These are phyloP conservation scores for Elgaria multicarinata DNA, from an alignment of 2,113 vertebrate species.

Conservation along the genomic window DNA sequence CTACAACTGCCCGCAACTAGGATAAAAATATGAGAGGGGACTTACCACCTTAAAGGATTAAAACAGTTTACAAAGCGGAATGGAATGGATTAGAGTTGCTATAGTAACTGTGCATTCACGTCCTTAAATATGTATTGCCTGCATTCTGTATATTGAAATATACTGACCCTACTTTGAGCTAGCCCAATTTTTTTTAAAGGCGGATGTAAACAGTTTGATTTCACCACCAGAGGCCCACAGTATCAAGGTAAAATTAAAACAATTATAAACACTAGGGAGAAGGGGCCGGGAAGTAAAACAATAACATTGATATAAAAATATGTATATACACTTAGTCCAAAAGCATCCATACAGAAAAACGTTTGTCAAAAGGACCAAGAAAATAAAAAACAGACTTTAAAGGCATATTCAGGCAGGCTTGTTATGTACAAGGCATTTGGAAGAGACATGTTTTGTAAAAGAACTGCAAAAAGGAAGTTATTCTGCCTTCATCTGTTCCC, in stretches of 20 bases:
- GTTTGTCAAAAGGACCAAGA: constrained; percentile 61
- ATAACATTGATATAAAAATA: constrained; percentile 78
- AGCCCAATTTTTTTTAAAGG: constrained; percentile 27
- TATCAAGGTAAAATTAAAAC: constrained; percentile 67
- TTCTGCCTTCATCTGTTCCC: constrained; percentile 95
- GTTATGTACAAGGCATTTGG: constrained; percentile 77
- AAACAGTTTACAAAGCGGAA: constrained; percentile 39
- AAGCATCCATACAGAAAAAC: constrained; percentile 75
- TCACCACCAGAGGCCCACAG: constrained; percentile 50
- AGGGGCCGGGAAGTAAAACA: constrained; percentile 65
- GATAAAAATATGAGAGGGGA: constrained; percentile 18
- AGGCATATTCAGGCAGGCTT: constrained; percentile 73
- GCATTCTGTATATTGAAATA: constrained; percentile 42
- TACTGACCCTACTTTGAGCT: not conserved
- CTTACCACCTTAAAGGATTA: constrained; percentile 47
- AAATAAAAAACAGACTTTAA: constrained; percentile 63
- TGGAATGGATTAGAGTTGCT: constrained; percentile 54
- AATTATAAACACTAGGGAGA: constrained; percentile 71
- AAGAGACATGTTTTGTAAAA: constrained; percentile 76
- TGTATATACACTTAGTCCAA: constrained; percentile 75
- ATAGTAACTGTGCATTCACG: constrained; percentile 64
- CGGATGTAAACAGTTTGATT: constrained; percentile 61
- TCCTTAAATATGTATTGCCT: constrained; percentile 51
- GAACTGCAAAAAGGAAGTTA: constrained; percentile 74
- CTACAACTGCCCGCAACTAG: not conserved